A percentile compares a stretch with the other conserved stretches of the same genome.
Conservation (phyloP, 2,888 invertebrate genomes). For the Alitta virens region DNA sequence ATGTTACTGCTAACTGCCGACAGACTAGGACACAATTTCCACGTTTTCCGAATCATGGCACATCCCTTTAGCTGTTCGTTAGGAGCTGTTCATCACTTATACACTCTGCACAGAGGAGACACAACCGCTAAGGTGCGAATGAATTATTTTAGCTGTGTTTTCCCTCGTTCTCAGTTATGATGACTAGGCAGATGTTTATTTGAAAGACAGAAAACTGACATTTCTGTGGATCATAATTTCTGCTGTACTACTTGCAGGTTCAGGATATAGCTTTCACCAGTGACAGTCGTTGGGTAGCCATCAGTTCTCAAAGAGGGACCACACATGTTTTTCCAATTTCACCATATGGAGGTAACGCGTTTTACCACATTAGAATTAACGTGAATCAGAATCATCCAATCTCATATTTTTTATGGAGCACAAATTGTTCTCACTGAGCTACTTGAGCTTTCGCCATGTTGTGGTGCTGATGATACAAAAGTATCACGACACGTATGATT, state of each 20-base stretch:
- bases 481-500: no score
- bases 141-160: no score
- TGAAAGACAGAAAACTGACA: not conserved
- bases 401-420: no score
- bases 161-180: no score
- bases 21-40: slow-evolving; percentile 89
- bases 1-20: slow-evolving; percentile 87
- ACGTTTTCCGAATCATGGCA: slow-evolving; percentile 90
- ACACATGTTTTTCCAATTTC: slow-evolving; percentile 97
- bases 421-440: no score
- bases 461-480: no score
- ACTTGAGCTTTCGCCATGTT: no score
- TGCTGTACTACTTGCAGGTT: slow-evolving; percentile 51
- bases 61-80: slow-evolving; percentile 85
- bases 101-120: slow-evolving; percentile 90
- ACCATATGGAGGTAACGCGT: slow-evolving; percentile 85
- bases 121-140: slow-evolving; percentile 82
- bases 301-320: slow-evolving; percentile 92
- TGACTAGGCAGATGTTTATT: not conserved
- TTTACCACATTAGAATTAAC: no score
- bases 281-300: slow-evolving; percentile 93
- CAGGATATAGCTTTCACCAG: slow-evolving; percentile 86
- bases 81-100: slow-evolving; percentile 80
- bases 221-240: not conserved
- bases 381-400: no score